Percentiles rank a stretch among this genome's conserved stretches.
Conservation (phyloP, 2,888 invertebrate genomes). For the Drosophila limbata region DNA sequence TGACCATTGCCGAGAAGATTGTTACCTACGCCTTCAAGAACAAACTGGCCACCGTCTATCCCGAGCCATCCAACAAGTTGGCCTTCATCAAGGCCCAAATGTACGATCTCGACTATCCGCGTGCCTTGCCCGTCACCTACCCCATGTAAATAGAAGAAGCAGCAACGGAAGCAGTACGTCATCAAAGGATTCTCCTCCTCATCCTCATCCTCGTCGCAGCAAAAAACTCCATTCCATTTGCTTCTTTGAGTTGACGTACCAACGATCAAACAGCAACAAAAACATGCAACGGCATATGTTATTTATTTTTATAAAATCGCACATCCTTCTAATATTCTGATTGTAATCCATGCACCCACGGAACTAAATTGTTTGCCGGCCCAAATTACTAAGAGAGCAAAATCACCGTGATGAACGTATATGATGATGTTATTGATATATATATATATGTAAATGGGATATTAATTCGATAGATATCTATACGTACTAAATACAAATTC, state of each 20-base stretch:
- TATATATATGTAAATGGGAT: conserved; percentile 68
- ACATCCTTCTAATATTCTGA: conserved; percentile 32
- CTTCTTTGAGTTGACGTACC: conserved; percentile 16
- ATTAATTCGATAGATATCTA: conserved; percentile 62
- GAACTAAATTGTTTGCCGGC: conserved; percentile 18
- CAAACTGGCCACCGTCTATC: conserved; percentile 91
- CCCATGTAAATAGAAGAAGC: conserved; percentile 64
- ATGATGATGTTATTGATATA: conserved; percentile 45
- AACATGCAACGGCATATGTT: conserved; percentile 55
- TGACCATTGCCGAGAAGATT: conserved; percentile 93
- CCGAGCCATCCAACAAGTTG: conserved; percentile 90
- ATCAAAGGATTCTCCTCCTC: conserved; percentile 1
- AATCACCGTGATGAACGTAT: neutral
- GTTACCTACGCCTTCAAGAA: conserved; percentile 93
- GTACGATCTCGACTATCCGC: conserved; percentile 90
- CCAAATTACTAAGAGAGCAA: conserved; percentile 16
- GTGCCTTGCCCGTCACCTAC: conserved; percentile 89
- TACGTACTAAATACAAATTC: conserved; percentile 60
- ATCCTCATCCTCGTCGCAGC: conserved; percentile 2
- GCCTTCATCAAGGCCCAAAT: conserved; percentile 92
- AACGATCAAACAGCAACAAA: conserved; percentile 33
- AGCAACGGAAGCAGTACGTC: neutral
- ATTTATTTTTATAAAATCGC: conserved; percentile 69
- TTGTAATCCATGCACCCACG: conserved; percentile 1
- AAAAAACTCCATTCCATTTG: conserved; percentile 46